Conservation (phyloP, 2,113 vertebrate genomes). For the Atrichornis clamosus region DNA sequence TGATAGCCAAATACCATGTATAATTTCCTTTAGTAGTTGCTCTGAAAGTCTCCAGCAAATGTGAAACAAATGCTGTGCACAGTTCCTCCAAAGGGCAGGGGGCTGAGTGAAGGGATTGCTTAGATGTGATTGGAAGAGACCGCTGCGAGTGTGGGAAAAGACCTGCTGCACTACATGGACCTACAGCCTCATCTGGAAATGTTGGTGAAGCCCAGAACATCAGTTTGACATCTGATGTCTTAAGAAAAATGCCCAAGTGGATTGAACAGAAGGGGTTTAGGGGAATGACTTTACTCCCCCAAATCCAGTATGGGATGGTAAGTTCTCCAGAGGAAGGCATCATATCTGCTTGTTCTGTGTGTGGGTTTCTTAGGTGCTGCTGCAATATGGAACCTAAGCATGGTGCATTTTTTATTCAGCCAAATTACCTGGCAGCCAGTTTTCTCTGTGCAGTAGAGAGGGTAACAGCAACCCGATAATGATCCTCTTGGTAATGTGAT, state of each 20-base stretch:
- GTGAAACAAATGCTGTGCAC: neutral
- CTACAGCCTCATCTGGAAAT: neutral
- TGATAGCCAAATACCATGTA: neutral
- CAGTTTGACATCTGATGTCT: neutral
- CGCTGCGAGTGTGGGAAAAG: neutral
- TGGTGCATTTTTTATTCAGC: neutral
- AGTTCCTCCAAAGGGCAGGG: neutral
- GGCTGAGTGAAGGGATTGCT: neutral
- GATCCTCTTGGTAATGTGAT: neutral
- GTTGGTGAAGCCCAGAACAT: neutral
- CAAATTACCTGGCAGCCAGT: neutral
- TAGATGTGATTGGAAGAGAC: neutral
- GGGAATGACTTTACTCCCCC: neutral
- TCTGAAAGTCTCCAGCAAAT: neutral
- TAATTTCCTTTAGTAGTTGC: neutral
- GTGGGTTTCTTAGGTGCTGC: neutral
- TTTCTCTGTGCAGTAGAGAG: neutral
- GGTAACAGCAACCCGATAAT: neutral
- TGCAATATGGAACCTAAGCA: neutral
- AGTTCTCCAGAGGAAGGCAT: neutral
- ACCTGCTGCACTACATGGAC: neutral
- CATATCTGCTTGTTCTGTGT: neutral
- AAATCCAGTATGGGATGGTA: accelerated
- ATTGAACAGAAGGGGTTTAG: neutral
- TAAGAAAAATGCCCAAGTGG: neutral